These are phyloP conservation scores for Semicossyphus pulcher DNA, from an alignment of 2,113 vertebrate genomes.

Conservation along the genomic window DNA sequence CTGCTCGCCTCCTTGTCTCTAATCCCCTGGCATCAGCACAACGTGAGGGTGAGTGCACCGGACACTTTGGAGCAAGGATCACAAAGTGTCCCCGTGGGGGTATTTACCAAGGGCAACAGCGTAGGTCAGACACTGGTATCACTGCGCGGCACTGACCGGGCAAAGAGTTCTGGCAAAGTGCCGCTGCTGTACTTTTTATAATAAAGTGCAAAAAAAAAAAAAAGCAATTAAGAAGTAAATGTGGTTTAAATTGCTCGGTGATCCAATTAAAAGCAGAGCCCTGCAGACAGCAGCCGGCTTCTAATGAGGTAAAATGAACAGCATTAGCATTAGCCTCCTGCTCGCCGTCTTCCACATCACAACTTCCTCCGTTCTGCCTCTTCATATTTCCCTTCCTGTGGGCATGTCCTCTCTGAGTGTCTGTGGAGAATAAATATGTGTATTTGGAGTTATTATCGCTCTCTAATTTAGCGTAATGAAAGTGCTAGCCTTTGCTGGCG, in stretches of 20 bases:
- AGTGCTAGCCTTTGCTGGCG: conserved; percentile 69
- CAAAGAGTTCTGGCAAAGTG: conserved; percentile 37
- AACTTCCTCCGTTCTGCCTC: conserved; percentile 53
- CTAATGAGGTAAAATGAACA: conserved; percentile 80
- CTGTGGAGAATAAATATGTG: conserved; percentile 80
- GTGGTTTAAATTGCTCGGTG: conserved; percentile 77
- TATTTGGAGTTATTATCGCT: conserved; percentile 81
- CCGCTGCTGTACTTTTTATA: conserved; percentile 56
- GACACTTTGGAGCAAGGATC: conserved; percentile 51
- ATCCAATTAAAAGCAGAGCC: conserved; percentile 81
- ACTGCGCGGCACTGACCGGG: conserved; percentile 7
- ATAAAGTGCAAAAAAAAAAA: conserved; percentile 70
- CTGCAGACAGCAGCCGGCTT: conserved; percentile 74
- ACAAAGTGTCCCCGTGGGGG: conserved; percentile 53
- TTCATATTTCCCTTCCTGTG: conserved; percentile 65
- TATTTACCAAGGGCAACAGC: conserved; percentile 61
- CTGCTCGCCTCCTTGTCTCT: conserved; percentile 33
- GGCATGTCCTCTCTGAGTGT: conserved; percentile 67
- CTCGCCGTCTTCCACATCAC: conserved; percentile 43
- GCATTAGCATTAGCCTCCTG: conserved; percentile 61
- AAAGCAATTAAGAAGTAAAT: conserved; percentile 78
- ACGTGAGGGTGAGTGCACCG: conserved; percentile 37
- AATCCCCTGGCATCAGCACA: conserved; percentile 51
- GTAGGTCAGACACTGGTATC: conserved; percentile 40
- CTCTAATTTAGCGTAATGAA: conserved; percentile 82